Percentiles rank a stretch among this genome's conserved stretches.
Conservation (phyloP, 2,113 vertebrate species). For the Diglossa brunneiventris region DNA sequence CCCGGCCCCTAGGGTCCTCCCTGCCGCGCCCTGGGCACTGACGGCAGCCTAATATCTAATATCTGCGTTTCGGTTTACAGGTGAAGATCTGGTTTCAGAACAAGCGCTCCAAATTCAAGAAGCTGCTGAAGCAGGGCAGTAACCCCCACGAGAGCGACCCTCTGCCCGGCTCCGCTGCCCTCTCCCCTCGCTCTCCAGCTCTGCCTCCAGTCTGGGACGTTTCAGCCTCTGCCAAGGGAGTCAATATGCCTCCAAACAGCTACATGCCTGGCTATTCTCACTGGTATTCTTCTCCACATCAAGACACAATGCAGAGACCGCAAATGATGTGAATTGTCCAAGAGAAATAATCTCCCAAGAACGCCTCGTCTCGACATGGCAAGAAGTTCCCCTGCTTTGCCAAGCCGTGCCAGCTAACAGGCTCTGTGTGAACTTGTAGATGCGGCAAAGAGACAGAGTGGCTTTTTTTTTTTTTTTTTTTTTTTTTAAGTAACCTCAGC, state of each 20-base stretch:
- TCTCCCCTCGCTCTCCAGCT: constrained; percentile 93
- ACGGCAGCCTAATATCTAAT: background rate
- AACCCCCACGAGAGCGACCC: constrained; percentile 94
- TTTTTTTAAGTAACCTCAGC: constrained; percentile 64
- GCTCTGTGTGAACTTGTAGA: constrained; percentile 65
- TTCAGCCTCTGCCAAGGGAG: constrained; percentile 94
- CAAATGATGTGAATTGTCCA: constrained; percentile 83
- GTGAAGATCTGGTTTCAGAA: constrained; percentile 99
- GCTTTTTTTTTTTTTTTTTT: background rate
- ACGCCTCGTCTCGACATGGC: constrained; percentile 63
- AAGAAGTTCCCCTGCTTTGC: constrained; percentile 62
- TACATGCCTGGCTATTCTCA: constrained; percentile 99
- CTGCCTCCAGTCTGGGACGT: constrained; percentile 99
- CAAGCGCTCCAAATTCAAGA: constrained; percentile 99
- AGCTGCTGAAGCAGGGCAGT: constrained; percentile 93
- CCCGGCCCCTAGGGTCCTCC: background rate
- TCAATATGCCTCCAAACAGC: constrained; percentile 96
- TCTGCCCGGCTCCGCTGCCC: constrained; percentile 88
- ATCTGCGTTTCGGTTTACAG: constrained; percentile 68
- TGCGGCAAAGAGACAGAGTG: constrained; percentile 52
- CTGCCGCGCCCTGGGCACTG: background rate
- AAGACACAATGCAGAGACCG: constrained; percentile 99
- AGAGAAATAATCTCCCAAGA: constrained; percentile 57
- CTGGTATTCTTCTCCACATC: constrained; percentile 98
- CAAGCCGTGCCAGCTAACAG: constrained; percentile 61